phyloP scores from a whole-genome alignment of 2,888 invertebrate species.

The Diabrotica balteata region DNA sequence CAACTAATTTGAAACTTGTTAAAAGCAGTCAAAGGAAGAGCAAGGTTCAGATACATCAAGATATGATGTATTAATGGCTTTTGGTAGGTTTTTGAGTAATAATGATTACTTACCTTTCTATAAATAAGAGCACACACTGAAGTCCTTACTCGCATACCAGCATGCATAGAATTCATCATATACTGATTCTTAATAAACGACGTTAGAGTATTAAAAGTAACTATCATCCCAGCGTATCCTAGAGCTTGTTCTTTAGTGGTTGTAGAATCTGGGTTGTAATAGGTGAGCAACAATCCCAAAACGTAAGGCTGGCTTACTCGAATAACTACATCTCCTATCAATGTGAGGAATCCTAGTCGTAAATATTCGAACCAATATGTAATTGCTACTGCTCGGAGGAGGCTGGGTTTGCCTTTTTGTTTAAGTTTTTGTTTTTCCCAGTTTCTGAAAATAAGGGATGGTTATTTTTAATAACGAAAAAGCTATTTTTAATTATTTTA shows the following conservation, averaged over 20 bases:
- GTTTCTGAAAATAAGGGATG: slow-evolving; percentile 62
- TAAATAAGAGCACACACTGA: slow-evolving; percentile 82
- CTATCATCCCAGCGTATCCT: slow-evolving; percentile 66
- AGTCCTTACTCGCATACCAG: slow-evolving; percentile 80
- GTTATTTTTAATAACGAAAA: slow-evolving; percentile 1
- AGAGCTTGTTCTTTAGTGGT: slow-evolving; percentile 66
- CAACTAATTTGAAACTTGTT: no score
- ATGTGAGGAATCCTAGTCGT: slow-evolving; percentile 67
- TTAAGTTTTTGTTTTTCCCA: slow-evolving; percentile 70
- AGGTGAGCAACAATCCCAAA: slow-evolving; percentile 68
- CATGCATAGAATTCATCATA: slow-evolving; percentile 70
- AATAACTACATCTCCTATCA: slow-evolving; percentile 63
- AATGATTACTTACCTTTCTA: slow-evolving; percentile 70
- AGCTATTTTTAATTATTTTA: no score
- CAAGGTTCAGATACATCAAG: no score
- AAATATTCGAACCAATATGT: slow-evolving; percentile 72
- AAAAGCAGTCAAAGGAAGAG: no score
- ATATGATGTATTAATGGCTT: no score
- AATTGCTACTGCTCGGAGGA: slow-evolving; percentile 69
- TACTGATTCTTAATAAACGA: slow-evolving; percentile 70
- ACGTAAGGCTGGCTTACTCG: slow-evolving; percentile 71
- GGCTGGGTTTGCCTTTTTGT: slow-evolving; percentile 66
- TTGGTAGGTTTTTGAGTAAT: no score
- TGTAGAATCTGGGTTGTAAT: slow-evolving; percentile 65
- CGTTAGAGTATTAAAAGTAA: slow-evolving; percentile 63